Evolutionary conservation across 2,888 invertebrate species (phyloP).

Genomic region (Auanema freiburgensis): DNA sequence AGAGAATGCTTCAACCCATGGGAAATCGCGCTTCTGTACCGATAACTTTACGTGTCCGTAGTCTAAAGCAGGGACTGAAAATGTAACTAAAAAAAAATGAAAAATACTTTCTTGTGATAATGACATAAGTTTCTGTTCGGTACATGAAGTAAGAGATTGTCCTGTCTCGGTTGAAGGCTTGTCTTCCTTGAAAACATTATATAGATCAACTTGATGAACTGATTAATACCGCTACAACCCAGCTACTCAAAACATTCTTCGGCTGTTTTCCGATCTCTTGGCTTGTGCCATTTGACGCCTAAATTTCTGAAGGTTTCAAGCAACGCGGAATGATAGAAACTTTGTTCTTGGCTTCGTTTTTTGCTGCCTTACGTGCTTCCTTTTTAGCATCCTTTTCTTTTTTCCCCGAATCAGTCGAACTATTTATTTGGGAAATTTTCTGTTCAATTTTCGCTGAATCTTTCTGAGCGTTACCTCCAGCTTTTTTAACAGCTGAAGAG

Average conservation of each 20-base stretch:
- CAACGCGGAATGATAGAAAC: constrained; percentile 9
- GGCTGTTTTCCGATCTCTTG: constrained; percentile 14
- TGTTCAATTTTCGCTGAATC: neutral
- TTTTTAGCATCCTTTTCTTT: constrained; percentile 24
- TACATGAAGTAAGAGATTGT: constrained; percentile 38
- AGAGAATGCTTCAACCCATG: constrained; percentile 32
- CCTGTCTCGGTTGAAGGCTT: constrained; percentile 33
- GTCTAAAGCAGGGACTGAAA: constrained; percentile 17
- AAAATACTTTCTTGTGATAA: constrained; percentile 24
- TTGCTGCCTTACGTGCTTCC: constrained; percentile 31
- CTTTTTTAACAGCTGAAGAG: neutral
- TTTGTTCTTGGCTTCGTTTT: constrained; percentile 38
- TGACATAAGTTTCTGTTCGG: constrained; percentile 16
- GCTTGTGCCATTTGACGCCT: neutral
- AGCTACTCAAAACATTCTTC: neutral
- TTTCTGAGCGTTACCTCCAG: neutral
- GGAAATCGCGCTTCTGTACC: constrained; percentile 22
- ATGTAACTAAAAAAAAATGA: constrained; percentile 1
- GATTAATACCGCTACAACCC: constrained; percentile 9
- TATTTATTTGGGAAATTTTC: too few relatives aligned
- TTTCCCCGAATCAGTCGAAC: constrained; percentile 5
- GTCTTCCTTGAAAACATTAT: constrained; percentile 25
- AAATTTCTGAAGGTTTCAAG: neutral
- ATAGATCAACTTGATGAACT: neutral
- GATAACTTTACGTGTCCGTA: constrained; percentile 23